Base-by-base conservation (phyloP, 2,888 invertebrate species). In the Campaea margaritaria region DNA sequence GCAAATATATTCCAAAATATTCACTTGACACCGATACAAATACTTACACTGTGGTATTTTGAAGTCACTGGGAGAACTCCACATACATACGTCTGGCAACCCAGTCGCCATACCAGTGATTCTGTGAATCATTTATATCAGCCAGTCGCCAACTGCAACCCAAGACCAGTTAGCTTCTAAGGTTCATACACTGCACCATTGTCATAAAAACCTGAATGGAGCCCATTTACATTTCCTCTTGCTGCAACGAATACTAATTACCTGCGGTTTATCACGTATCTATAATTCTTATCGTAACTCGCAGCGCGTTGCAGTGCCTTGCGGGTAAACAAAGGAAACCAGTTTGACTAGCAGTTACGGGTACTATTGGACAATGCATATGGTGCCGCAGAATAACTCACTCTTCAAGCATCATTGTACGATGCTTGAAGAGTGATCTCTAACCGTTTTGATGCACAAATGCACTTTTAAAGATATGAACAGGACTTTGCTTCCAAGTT, bases 151-250 rank as follows among this genome's bases (percentile, higher is more conserved):
- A 36, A 36, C 15, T 14, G 41, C 15, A 13, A 21, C 7, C 0
- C 14, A 14, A 31, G 16, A 34, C 15, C 42, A 10, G 36, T 36
- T 21, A 27, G 8, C 14, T 27, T 39, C 41, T 13, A 15, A 48
- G 13, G 14, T 49, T 15, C 31, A 27, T 13, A 53, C 38, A 45
- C 41, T 44, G 28, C 3, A 9, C 51, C 43, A 51, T 61, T 62
- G 53, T 62, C 46, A 28, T 60, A 51, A 50, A 55, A 52, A 58
- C 27, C 28, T 55, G 51, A 58, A 64, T 58, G 58, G 55, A 48
- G 28, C 28, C 21, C 39, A 54, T 58, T 41, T 51, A 55, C 60
- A 57, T 51, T 60, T 51, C 58, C 54, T 52, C 38, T 50, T 48
- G 47, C 43, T 43, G 60, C 41, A 38, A 27, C 49, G 64, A 58